Base-by-base conservation (phyloP, 2,797 vertebrate genomes). In the Enteromius radiatus region DNA sequence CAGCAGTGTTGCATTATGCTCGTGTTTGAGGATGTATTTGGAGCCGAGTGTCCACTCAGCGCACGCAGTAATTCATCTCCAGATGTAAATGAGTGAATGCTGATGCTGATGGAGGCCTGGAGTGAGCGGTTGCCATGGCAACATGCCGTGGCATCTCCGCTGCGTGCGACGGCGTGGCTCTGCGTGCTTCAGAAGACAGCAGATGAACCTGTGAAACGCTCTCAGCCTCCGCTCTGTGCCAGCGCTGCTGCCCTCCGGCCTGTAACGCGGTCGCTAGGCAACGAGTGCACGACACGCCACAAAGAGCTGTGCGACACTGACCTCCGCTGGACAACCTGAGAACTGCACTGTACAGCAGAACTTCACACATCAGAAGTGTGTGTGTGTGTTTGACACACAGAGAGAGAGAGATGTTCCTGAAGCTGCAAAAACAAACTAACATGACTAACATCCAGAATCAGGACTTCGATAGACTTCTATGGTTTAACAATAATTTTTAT, bases 261-360 rank as follows among this genome's bases (percentile, higher is more conserved):
- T 7, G 52, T 9, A 10, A n/a, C 8, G 6, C 11, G 38, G 67
- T 69, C 41, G n/a, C 67, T 43, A 43, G n/a, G 67, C 6, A 5
- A 70, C 67, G 7, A 17, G 14, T 17, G 67, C 5, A n/a, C n/a
- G 7, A 21, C 5, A 8, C 0, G 2, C 21, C 21, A 56, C 31
- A 0, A 23, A 59, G 36, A 65, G 14, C n/a, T 70, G 7, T 70
- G 26, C 8, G 2, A 70, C 56, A 74, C 79, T 76, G 85, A 31
- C 79, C n/a, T 73, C 85, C 79, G 76, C 75, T 64, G 85, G 64
- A 79, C 23, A 17, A 43, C 3, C 17, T 0, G 38, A 69, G 47
- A 21, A 69, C 71, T 56, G n/a, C 52, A 31, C 43, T 56, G n/a
- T n/a, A n/a, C n/a, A n/a, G n/a, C n/a, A n/a, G n/a, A n/a, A n/a